phyloP scores from a whole-genome alignment of 2,113 vertebrate genomes.

The Osmerus eperlanus region DNA sequence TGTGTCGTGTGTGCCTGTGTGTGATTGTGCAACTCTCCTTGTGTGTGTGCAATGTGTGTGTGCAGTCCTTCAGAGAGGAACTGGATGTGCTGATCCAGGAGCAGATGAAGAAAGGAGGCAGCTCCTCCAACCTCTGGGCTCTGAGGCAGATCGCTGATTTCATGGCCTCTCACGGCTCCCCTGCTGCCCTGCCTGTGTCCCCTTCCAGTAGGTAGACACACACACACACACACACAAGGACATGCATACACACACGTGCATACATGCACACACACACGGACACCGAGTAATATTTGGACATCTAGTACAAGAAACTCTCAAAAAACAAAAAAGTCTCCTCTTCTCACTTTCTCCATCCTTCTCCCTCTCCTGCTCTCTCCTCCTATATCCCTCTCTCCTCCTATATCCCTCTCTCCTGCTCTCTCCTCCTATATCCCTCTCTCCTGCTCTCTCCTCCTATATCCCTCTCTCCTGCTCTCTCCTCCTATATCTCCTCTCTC shows the following conservation, averaged over 20 bases:
- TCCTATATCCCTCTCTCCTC: neutral
- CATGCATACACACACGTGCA: neutral
- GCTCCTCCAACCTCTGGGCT: constrained; percentile 92
- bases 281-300: neutral
- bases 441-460: neutral
- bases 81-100: constrained; percentile 97
- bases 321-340: neutral
- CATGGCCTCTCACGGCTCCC: constrained; percentile 88
- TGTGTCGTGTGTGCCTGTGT: constrained; percentile 1
- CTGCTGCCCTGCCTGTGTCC: constrained; percentile 80
- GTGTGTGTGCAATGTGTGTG: constrained; percentile 21
- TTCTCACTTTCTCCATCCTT: neutral
- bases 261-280: constrained; percentile 2
- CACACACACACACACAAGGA: constrained; percentile 1
- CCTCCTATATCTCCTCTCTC: neutral
- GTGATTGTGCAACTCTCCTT: neutral
- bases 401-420: neutral
- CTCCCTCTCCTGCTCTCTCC: neutral
- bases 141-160: constrained; percentile 94
- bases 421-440: neutral
- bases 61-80: constrained; percentile 94
- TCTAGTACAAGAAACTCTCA: neutral
- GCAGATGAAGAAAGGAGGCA: constrained; percentile 97
- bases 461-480: neutral
- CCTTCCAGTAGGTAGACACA: constrained; percentile 80